Evolutionary conservation across 1,140 invertebrate species (phyloP).

Genomic region (Drosophila baimaii): DNA sequence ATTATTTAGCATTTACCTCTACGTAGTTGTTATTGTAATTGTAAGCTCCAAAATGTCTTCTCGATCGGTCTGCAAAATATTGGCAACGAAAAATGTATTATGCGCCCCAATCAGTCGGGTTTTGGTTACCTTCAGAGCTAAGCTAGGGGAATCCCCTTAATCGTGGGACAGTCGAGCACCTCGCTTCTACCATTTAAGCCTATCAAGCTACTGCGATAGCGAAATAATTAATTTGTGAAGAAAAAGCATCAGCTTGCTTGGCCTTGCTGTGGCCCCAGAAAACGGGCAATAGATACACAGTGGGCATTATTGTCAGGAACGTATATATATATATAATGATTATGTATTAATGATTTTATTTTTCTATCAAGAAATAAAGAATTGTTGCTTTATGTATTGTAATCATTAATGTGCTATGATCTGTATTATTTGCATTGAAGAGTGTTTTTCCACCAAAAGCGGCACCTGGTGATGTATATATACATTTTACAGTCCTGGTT

Average conservation of each 20-base stretch:
- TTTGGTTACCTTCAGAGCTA: slow-evolving; percentile 37
- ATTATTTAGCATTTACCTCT: slow-evolving; percentile 46
- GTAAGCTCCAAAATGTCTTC: slow-evolving; percentile 47
- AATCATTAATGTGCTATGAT: background rate
- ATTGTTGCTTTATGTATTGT: slow-evolving; percentile 41
- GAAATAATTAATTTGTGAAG: slow-evolving; percentile 22
- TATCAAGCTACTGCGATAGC: slow-evolving; percentile 4
- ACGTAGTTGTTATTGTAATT: slow-evolving; percentile 53
- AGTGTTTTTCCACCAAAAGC: background rate
- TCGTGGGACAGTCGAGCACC: slow-evolving; percentile 38
- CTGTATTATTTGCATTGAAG: background rate
- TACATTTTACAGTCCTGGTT: background rate
- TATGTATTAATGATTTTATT: slow-evolving; percentile 62
- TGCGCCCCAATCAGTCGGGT: slow-evolving; percentile 13
- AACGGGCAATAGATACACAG: background rate
- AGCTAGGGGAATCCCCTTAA: slow-evolving; percentile 12
- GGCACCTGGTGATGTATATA: background rate
- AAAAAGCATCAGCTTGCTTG: slow-evolving; percentile 14
- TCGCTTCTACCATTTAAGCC: slow-evolving; percentile 49
- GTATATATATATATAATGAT: slow-evolving; percentile 36
- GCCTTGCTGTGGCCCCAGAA: background rate
- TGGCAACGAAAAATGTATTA: slow-evolving; percentile 30
- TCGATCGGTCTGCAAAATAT: slow-evolving; percentile 17
- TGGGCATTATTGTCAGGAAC: slow-evolving; percentile 18
- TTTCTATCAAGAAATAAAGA: slow-evolving; percentile 63